These are phyloP conservation scores for Phaetusa simplex DNA, from an alignment of 2,113 vertebrate genomes.

Conservation along the genomic window DNA sequence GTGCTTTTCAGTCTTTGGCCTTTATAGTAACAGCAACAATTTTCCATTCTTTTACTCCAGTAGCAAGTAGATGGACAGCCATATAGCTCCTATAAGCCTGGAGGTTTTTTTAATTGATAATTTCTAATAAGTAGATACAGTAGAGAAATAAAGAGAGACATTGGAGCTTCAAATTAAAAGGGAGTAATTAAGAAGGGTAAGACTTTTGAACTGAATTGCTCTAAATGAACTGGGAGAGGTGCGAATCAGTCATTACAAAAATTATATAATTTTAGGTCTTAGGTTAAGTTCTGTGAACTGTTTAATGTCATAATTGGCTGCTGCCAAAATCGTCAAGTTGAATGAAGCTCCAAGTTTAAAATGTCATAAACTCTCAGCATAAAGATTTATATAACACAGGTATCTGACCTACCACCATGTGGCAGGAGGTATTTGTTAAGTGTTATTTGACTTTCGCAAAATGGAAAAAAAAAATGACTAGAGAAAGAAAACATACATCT, in stretches of 20 bases:
- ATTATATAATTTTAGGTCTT: slow-evolving; percentile 74
- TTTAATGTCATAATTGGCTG: slow-evolving; percentile 81
- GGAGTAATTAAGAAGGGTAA: slow-evolving; percentile 64
- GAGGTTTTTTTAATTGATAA: slow-evolving; percentile 52
- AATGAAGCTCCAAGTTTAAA: slow-evolving; percentile 75
- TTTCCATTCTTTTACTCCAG: slow-evolving; percentile 52
- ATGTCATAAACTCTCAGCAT: slow-evolving; percentile 75
- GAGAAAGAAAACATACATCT: slow-evolving; percentile 79
- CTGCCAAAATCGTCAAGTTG: slow-evolving; percentile 74
- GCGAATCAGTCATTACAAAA: slow-evolving; percentile 74
- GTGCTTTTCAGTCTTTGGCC: neutral
- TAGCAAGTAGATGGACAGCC: slow-evolving; percentile 16
- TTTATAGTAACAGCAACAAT: slow-evolving; percentile 12
- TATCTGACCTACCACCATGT: slow-evolving; percentile 76
- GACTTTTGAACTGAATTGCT: slow-evolving; percentile 51
- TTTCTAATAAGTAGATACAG: slow-evolving; percentile 68
- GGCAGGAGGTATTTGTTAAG: slow-evolving; percentile 88
- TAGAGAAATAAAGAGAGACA: slow-evolving; percentile 43
- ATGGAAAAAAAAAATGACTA: slow-evolving; percentile 43
- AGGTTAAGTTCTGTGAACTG: slow-evolving; percentile 77
- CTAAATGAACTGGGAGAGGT: slow-evolving; percentile 37
- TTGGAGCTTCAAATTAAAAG: slow-evolving; percentile 54
- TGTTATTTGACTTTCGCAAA: slow-evolving; percentile 77
- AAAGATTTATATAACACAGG: slow-evolving; percentile 88
- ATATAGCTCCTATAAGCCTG: slow-evolving; percentile 13